phyloP scores from a whole-genome alignment of 2,888 invertebrate genomes.

The Cepaea hortensis region DNA sequence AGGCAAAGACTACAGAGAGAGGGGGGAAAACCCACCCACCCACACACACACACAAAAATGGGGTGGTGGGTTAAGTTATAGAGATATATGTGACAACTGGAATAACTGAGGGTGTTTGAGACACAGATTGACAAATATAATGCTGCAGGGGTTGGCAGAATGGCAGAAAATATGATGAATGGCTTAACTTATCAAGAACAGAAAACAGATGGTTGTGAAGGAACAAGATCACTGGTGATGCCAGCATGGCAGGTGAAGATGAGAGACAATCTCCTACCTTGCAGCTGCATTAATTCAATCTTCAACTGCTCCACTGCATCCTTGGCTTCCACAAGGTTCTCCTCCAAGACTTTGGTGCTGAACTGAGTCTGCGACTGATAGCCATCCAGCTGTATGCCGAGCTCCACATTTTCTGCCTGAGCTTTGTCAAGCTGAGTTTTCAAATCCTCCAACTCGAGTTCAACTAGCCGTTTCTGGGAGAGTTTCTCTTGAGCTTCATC shows the following conservation, averaged over 20 bases:
- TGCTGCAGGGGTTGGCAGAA: too few relatives aligned
- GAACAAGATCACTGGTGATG: too few relatives aligned
- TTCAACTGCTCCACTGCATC: constrained; percentile 37
- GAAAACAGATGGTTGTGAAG: too few relatives aligned
- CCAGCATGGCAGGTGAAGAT: too few relatives aligned
- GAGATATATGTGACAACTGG: too few relatives aligned
- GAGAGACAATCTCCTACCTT: constrained; percentile 32
- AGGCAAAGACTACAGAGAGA: too few relatives aligned
- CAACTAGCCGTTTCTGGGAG: constrained; percentile 39
- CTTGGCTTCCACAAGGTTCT: constrained; percentile 34
- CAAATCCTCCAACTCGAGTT: constrained; percentile 27
- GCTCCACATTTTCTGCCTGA: constrained; percentile 17
- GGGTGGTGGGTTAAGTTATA: too few relatives aligned
- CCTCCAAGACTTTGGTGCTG: constrained; percentile 47
- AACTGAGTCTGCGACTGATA: constrained; percentile 19
- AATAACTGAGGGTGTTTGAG: too few relatives aligned
- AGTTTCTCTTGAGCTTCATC: constrained; percentile 50
- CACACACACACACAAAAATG: too few relatives aligned
- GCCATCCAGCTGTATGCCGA: constrained; percentile 6
- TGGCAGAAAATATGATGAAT: too few relatives aligned
- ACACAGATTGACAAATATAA: too few relatives aligned
- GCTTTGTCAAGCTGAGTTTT: constrained; percentile 16
- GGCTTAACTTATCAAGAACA: not conserved
- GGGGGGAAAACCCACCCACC: too few relatives aligned
- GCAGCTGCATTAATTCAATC: constrained; percentile 31